Conservation (phyloP, 2,113 vertebrate genomes). For the Chroicocephalus ridibundus region DNA sequence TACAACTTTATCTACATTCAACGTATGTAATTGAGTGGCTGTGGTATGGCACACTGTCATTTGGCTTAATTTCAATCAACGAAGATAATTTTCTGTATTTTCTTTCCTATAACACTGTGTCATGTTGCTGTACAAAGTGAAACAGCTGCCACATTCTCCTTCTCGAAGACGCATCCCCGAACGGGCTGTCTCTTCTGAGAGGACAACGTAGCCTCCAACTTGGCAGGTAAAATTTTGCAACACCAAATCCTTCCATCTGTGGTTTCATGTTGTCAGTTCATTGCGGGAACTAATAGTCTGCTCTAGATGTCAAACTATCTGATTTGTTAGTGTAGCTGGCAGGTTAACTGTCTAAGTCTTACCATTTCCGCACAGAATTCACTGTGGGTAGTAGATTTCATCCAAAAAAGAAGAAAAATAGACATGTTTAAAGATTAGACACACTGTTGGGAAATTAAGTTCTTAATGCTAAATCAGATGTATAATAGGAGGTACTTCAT, state of each 20-base stretch:
- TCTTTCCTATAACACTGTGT: slow-evolving; percentile 39
- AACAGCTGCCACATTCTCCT: slow-evolving; percentile 45
- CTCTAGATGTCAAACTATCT: slow-evolving; percentile 37
- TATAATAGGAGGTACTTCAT: not conserved
- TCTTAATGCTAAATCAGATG: slow-evolving; percentile 6
- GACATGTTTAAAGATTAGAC: slow-evolving; percentile 28
- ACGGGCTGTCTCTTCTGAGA: not conserved
- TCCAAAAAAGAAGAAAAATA: not conserved
- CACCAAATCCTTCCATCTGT: slow-evolving; percentile 51
- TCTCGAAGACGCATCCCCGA: not conserved
- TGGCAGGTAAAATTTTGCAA: slow-evolving; percentile 43
- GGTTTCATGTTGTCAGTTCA: slow-evolving; percentile 33
- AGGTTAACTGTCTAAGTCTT: slow-evolving; percentile 32
- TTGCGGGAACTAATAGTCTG: slow-evolving; percentile 41
- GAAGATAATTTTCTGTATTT: slow-evolving; percentile 43
- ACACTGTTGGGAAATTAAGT: slow-evolving; percentile 1
- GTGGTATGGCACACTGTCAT: slow-evolving; percentile 55
- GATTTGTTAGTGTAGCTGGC: slow-evolving; percentile 55
- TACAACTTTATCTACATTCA: slow-evolving; percentile 54
- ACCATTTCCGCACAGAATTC: not conserved
- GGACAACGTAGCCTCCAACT: not conserved
- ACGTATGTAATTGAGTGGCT: slow-evolving; percentile 32
- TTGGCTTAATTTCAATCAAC: slow-evolving; percentile 54
- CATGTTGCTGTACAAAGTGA: slow-evolving; percentile 22
- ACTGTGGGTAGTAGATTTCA: not conserved